Evolutionary conservation across 2,797 vertebrate genomes (phyloP).

Genomic region (Lepus oiostolus): DNA sequence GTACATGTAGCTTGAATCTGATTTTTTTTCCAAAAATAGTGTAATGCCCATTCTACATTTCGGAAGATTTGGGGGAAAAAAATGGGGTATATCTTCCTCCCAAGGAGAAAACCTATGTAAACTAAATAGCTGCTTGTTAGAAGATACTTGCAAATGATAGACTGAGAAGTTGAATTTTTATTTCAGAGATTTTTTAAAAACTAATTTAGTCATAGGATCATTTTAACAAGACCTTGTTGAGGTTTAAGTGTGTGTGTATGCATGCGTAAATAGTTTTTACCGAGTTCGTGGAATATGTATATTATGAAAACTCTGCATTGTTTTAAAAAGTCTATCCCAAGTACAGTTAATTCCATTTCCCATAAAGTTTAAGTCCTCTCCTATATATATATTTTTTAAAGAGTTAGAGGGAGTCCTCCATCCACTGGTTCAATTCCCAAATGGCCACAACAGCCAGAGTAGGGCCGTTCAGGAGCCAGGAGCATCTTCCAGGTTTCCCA

Average conservation of each 20-base stretch:
- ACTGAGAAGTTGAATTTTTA: conserved; percentile 37
- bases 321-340: no score
- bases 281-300: no score
- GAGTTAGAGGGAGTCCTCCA: no score
- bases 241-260: neutral
- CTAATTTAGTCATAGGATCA: conserved; percentile 3
- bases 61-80: neutral
- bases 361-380: no score
- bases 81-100: neutral
- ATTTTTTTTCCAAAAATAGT: conserved; percentile 60
- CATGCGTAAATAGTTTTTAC: neutral
- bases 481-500: no score
- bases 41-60: neutral
- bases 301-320: no score
- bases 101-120: conserved; percentile 44
- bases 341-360: no score
- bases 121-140: conserved; percentile 1
- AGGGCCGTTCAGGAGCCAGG: no score
- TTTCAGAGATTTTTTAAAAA: conserved; percentile 49
- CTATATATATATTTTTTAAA: no score
- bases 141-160: neutral
- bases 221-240: neutral
- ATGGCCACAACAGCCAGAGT: no score
- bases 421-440: no score
- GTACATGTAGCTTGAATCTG: conserved; percentile 23